phyloP scores from a whole-genome alignment of 2,888 invertebrate genomes.

The Drosophila buzzatii region DNA sequence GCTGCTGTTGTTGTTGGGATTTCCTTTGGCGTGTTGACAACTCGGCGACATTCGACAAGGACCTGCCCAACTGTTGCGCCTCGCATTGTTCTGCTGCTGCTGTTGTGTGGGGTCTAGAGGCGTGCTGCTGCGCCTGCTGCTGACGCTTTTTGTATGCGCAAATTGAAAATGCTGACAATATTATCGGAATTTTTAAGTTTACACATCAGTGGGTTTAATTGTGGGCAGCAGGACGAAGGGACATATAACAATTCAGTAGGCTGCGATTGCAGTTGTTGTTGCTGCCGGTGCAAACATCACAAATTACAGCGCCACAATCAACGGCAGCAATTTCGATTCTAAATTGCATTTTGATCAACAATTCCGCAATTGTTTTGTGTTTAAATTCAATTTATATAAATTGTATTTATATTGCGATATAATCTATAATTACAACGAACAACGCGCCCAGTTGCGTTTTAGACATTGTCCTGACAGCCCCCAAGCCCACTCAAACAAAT shows the following conservation, averaged over 20 bases:
- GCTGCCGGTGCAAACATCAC: conserved; percentile 19
- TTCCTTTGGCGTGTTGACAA: conserved; percentile 43
- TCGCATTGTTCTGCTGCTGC: conserved; percentile 53
- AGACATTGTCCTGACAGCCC: conserved; percentile 34
- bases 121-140: conserved; percentile 35
- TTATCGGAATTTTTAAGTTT: conserved; percentile 84
- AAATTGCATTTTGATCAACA: conserved; percentile 82
- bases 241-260: not conserved
- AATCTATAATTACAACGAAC: conserved; percentile 67
- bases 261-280: conserved; percentile 21
- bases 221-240: conserved; percentile 47
- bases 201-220: conserved; percentile 85
- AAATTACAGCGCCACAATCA: conserved; percentile 40
- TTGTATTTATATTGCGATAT: conserved; percentile 59
- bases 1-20: conserved; percentile 14
- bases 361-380: conserved; percentile 74
- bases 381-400: conserved; percentile 81
- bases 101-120: conserved; percentile 14
- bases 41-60: conserved; percentile 52
- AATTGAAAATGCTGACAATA: conserved; percentile 83
- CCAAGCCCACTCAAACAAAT: not conserved
- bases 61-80: conserved; percentile 69
- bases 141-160: conserved; percentile 73
- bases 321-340: conserved; percentile 61
- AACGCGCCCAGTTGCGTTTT: conserved; percentile 32